Evolutionary conservation across 53 echinoderm and acorn worm species (phyloP).

Genomic region (Paelopatides confundens): DNA sequence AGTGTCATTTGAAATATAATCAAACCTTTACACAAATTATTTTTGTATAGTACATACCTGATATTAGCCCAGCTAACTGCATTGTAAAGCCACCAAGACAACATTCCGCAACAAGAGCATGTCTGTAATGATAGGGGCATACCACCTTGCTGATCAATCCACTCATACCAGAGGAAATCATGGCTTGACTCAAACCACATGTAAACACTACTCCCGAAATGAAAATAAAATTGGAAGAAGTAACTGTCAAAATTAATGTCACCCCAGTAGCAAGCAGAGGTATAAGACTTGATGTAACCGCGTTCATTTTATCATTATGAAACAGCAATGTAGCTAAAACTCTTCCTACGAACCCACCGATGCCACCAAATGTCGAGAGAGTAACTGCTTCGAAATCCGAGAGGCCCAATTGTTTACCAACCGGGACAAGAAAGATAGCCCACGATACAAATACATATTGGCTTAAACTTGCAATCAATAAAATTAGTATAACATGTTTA

Average conservation of each 20-base stretch:
- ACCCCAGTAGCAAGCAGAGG: not conserved
- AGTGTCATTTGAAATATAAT: no score
- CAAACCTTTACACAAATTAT: not conserved
- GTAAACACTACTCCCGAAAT: not conserved
- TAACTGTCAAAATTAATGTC: not conserved
- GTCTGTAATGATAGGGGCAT: not conserved
- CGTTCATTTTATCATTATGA: not conserved
- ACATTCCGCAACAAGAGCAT: not conserved
- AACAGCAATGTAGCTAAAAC: not conserved
- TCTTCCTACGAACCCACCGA: constrained; percentile 11
- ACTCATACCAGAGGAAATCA: not conserved
- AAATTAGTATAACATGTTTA: not conserved
- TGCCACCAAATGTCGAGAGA: not conserved
- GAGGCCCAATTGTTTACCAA: not conserved
- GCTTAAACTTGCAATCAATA: not conserved
- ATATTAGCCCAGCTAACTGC: not conserved
- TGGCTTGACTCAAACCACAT: not conserved
- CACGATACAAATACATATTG: constrained; percentile 13
- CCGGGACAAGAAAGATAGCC: constrained; percentile 6
- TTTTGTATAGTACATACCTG: not conserved
- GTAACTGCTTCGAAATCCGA: not conserved
- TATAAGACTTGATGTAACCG: not conserved
- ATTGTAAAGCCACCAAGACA: not conserved
- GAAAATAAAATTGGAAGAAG: not conserved
- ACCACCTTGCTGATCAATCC: not conserved